A percentile compares a stretch with the other conserved stretches of the same genome.
phyloP scores from a whole-genome alignment of 2,797 vertebrate genomes.

The Protonibea diacanthus region DNA sequence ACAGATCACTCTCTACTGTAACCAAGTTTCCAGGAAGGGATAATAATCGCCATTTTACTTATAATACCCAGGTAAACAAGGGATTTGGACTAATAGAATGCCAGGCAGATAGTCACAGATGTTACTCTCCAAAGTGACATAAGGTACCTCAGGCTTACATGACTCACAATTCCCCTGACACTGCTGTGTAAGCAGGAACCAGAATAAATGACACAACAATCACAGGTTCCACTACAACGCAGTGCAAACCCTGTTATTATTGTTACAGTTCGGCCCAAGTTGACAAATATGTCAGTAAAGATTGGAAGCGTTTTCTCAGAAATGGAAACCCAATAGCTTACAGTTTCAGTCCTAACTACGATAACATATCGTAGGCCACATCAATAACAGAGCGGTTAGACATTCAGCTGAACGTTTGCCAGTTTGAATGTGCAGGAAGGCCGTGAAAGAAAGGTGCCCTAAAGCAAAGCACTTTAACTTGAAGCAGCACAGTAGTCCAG shows the following conservation, averaged over 20 bases:
- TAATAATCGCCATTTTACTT: slow-evolving; percentile 84
- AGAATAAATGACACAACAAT: slow-evolving; percentile 67
- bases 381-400: slow-evolving; percentile 15
- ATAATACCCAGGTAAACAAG: slow-evolving; percentile 80
- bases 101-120: slow-evolving; percentile 81
- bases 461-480: slow-evolving; percentile 6
- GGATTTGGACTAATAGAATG: slow-evolving; percentile 83
- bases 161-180: slow-evolving; percentile 57
- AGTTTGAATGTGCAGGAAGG: neutral
- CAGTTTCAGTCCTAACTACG: neutral
- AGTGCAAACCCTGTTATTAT: slow-evolving; percentile 48
- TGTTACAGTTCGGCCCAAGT: slow-evolving; percentile 35
- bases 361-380: neutral
- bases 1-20: slow-evolving; percentile 64
- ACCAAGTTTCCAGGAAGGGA: slow-evolving; percentile 66
- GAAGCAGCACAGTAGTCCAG: neutral
- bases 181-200: slow-evolving; percentile 50
- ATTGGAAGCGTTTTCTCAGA: slow-evolving; percentile 16
- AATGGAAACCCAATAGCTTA: slow-evolving; percentile 11
- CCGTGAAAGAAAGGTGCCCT: neutral
- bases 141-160: slow-evolving; percentile 71
- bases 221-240: slow-evolving; percentile 45
- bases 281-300: slow-evolving; percentile 50
- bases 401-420: neutral
- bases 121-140: slow-evolving; percentile 72